Evolutionary conservation across 2,113 vertebrate genomes (phyloP), one percentile per base, ranked within the genome.

Genomic region (Eclectus roratus): DNA sequence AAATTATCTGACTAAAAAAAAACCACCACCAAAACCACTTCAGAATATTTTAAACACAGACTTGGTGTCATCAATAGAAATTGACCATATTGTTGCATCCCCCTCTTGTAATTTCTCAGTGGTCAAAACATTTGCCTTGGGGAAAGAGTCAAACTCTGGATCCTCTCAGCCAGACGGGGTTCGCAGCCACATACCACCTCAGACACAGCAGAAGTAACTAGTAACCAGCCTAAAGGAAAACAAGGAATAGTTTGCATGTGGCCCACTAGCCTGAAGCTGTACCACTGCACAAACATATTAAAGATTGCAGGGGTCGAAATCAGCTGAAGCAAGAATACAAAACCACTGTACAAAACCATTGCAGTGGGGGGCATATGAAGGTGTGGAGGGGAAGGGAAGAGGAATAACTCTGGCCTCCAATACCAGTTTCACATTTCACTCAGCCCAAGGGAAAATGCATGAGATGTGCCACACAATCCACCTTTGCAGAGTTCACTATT

Each of bases 31-130:
- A 13, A n/a, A 31, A 55, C 20, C 0, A 69, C 23, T 37, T 35
- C 5, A 5, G 49, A 3, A 44, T 17, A 4, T 13, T 23, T n/a
- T 19, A 65, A 70, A 70, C 20, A 61, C 13, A 44, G 47, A 76
- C 64, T 1, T 6, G 1, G 19, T 52, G 14, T 8, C 14, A 49
- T 55, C 16, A 37, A 31, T 4, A 85, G 25, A 76, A 93, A 82
- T 1, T 9, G 3, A 50, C 20, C 21, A 17, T 7, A 80, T 2
- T 1, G 2, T 7, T 65, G 24, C 31, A 74, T 5, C 1, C 3
- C 4, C 4, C 80, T 43, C 41, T 63, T 58, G 6, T 6, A 73
- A 60, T 12, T 95, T 73, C 31, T 53, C 37, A 74, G n/a, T 7
- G 11, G 24, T 31, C 27, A 61, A 52, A 86, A 31, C 18, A 69